A percentile compares a stretch with the other conserved stretches of the same genome.
These are phyloP conservation scores for Tursiops truncatus DNA, from an alignment of 2,113 vertebrate genomes.

Conservation along the genomic window DNA sequence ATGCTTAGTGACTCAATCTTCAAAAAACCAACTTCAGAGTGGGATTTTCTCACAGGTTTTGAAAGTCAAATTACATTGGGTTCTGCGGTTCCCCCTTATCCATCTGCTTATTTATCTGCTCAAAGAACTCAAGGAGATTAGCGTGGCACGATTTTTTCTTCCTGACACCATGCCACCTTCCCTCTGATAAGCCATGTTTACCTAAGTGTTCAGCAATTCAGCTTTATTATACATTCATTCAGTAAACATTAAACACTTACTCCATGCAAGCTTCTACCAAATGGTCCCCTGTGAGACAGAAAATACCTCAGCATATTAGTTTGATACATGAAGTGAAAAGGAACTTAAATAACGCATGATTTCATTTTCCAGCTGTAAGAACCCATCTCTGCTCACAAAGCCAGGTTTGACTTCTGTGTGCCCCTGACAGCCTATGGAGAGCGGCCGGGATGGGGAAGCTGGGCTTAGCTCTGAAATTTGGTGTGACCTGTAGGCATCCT, in stretches of 20 bases:
- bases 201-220: conserved; percentile 54
- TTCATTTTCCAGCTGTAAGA: conserved; percentile 18
- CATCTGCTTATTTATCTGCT: conserved; percentile 69
- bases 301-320: conserved; percentile 48
- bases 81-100: conserved; percentile 56
- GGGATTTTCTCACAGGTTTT: conserved; percentile 70
- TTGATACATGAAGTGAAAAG: conserved; percentile 65
- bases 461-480: background rate
- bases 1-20: conserved; percentile 53
- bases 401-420: background rate
- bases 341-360: conserved; percentile 43
- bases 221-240: conserved; percentile 67
- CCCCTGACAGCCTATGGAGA: background rate
- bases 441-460: background rate
- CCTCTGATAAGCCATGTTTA: conserved; percentile 57
- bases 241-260: conserved; percentile 66
- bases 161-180: background rate
- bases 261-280: conserved; percentile 51
- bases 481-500: background rate
- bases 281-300: conserved; percentile 61
- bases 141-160: conserved; percentile 50
- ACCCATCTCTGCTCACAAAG: background rate
- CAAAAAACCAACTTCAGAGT: conserved; percentile 38
- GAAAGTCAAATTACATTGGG: conserved; percentile 74
- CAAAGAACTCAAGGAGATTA: conserved; percentile 69